These are phyloP conservation scores for Desmodus rotundus DNA, from an alignment of 2,113 vertebrate genomes.

Conservation along the genomic window DNA sequence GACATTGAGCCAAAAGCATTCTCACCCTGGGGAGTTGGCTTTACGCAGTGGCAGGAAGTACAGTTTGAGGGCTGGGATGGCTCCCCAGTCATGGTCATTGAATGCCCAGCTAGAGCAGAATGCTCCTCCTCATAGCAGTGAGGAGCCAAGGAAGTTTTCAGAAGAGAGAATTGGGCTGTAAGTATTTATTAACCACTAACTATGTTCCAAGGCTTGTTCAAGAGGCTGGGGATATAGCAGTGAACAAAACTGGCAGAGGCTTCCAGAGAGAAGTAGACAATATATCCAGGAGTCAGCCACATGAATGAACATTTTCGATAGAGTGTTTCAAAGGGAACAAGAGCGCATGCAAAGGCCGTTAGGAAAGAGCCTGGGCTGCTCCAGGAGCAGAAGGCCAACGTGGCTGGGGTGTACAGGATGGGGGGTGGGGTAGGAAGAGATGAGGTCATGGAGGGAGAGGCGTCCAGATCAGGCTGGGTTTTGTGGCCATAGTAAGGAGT, in stretches of 20 bases:
- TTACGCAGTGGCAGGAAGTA: background rate
- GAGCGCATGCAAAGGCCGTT: background rate
- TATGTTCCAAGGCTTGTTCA: background rate
- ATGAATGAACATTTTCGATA: background rate
- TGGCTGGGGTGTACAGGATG: too few species aligned
- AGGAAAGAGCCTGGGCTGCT: background rate
- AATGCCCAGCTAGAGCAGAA: background rate
- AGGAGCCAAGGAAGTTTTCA: background rate
- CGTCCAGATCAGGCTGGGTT: background rate
- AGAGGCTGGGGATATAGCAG: background rate
- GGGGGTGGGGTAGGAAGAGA: background rate
- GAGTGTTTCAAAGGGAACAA: background rate
- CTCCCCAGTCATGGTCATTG: background rate
- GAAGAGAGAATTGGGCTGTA: background rate
- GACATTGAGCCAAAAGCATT: background rate
- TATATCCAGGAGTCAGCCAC: background rate
- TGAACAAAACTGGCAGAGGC: background rate
- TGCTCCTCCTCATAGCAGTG: background rate
- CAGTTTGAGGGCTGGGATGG: background rate
- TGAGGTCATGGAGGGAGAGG: background rate
- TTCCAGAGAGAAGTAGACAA: background rate
- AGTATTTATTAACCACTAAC: background rate
- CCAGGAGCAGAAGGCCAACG: background rate
- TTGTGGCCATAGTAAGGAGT: background rate
- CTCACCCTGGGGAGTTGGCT: background rate